Evolutionary conservation across 2,113 vertebrate genomes (phyloP).

Genomic region (Strix aluco): DNA sequence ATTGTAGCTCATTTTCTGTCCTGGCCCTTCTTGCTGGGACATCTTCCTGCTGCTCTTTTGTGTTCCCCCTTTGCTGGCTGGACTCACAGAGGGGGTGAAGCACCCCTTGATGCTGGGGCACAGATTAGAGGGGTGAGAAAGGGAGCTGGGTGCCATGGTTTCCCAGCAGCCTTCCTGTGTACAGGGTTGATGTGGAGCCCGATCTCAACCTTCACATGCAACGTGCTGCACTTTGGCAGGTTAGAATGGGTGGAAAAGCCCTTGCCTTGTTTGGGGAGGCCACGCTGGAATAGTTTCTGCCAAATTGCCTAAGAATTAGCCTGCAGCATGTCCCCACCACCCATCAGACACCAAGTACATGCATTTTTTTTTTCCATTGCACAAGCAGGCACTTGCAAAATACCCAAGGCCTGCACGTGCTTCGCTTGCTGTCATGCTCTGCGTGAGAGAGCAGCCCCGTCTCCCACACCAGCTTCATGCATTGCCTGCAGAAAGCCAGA

Average conservation of each 20-base stretch:
- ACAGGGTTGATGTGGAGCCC: background rate
- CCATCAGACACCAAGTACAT: background rate
- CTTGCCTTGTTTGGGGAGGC: background rate
- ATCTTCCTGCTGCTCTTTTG: background rate
- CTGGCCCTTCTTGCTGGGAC: background rate
- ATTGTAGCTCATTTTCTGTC: background rate
- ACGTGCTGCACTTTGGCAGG: fast-evolving
- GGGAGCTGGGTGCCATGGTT: background rate
- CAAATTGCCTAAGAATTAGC: background rate
- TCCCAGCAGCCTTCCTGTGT: fast-evolving
- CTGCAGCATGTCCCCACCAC: background rate
- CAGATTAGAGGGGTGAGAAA: background rate
- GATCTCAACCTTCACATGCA: fast-evolving
- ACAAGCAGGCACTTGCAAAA: slow-evolving; percentile 52
- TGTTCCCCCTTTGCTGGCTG: background rate
- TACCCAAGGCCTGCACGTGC: background rate
- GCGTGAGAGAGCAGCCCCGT: background rate
- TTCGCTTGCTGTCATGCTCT: background rate
- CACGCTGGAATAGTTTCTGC: background rate
- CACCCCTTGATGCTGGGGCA: background rate
- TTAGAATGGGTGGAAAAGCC: background rate
- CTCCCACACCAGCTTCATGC: background rate
- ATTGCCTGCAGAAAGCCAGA: background rate
- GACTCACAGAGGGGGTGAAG: background rate
- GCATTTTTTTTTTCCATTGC: slow-evolving; percentile 13